A percentile compares a stretch with the other conserved stretches of the same genome.
These are phyloP conservation scores for Rhadinocentrus ornatus DNA, from an alignment of 2,797 vertebrate species.

Conservation along the genomic window DNA sequence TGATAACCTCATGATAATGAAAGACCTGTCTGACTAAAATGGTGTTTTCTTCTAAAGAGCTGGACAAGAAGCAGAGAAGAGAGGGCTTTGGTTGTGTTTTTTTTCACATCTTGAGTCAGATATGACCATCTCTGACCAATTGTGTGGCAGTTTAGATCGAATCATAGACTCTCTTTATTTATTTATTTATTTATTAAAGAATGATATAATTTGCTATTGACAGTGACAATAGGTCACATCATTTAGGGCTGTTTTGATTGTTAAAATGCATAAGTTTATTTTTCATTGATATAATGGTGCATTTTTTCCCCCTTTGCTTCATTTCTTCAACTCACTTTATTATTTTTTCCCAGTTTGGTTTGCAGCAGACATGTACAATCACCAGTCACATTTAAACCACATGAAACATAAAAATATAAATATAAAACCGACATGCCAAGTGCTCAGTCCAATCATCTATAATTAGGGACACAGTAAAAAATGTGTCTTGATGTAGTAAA, in stretches of 20 bases:
- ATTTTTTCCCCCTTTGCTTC: neutral
- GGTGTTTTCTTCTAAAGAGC: neutral
- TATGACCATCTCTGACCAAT: neutral
- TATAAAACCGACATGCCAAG: no score
- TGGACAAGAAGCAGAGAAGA: neutral
- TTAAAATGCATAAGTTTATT: neutral
- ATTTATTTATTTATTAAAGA: no score
- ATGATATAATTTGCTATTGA: no score
- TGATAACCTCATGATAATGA: neutral
- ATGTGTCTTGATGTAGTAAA: neutral
- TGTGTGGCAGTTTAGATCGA: neutral
- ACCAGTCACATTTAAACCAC: no score
- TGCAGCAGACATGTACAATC: no score
- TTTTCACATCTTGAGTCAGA: neutral
- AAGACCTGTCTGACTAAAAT: neutral
- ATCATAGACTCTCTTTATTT: no score
- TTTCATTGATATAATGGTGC: neutral
- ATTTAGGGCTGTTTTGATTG: neutral
- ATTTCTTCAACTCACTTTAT: no score
- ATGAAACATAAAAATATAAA: no score
- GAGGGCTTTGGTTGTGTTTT: neutral
- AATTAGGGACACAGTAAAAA: no score
- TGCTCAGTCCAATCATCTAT: no score
- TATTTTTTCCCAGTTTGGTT: no score
- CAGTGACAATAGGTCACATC: no score